A percentile compares a stretch with the other conserved stretches of the same genome.
These are phyloP conservation scores for Corythucha ciliata DNA, from an alignment of 2,888 invertebrate genomes.

Conservation along the genomic window DNA sequence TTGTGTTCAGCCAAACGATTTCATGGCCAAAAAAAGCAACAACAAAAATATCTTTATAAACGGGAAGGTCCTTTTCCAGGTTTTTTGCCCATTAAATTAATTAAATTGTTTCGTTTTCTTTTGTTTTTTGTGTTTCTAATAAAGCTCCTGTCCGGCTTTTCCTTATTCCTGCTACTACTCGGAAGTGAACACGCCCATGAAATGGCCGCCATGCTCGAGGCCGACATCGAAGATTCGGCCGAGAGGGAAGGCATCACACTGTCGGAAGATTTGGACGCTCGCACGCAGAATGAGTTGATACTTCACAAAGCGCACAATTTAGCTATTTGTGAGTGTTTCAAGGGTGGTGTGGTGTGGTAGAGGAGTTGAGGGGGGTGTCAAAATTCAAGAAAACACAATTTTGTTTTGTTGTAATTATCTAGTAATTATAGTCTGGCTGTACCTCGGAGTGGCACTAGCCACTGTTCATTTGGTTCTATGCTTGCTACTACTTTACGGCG, in stretches of 20 bases:
- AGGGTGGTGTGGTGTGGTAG: not conserved
- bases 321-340: conserved; percentile 40
- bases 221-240: conserved; percentile 43
- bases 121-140: too few relatives aligned
- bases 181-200: conserved; percentile 43
- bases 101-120: not conserved
- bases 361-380: not conserved
- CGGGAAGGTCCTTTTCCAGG: too few relatives aligned
- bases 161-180: conserved; percentile 41
- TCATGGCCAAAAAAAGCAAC: too few relatives aligned
- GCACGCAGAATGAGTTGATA: conserved; percentile 41
- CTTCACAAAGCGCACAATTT: conserved; percentile 44
- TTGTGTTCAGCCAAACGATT: too few relatives aligned
- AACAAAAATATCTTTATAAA: too few relatives aligned
- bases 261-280: conserved; percentile 38
- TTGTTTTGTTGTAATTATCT: conserved; percentile 19
- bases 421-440: conserved; percentile 43
- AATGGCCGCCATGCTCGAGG: conserved; percentile 43
- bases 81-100: not conserved
- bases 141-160: conserved; percentile 41
- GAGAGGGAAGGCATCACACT: conserved; percentile 41
- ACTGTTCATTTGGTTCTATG: conserved; percentile 42
- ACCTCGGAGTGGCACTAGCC: conserved; percentile 41
- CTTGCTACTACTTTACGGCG: conserved; percentile 43
- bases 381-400: not conserved